phyloP scores from a whole-genome alignment of 1,140 invertebrate species.

The Drosophila lacteicornis region DNA sequence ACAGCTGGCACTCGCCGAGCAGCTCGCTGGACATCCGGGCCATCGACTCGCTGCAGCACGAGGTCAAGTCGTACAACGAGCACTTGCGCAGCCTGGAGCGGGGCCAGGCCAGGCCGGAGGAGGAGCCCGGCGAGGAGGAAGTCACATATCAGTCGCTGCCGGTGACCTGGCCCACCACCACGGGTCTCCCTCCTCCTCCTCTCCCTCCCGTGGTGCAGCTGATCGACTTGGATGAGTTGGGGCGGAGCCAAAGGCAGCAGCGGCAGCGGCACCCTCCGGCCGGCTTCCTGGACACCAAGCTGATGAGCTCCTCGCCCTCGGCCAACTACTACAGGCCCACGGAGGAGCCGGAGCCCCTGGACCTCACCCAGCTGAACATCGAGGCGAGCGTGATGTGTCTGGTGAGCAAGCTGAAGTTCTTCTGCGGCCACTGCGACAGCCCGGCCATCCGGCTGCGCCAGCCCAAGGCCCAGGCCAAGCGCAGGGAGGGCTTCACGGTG shows the following conservation, averaged over 20 bases:
- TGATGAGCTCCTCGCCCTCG: conserved; percentile 91
- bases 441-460: conserved; percentile 88
- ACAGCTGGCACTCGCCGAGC: conserved; percentile 77
- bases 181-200: background rate
- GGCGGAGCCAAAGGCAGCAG: background rate
- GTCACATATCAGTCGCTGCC: conserved; percentile 80
- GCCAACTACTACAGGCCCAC: conserved; percentile 93
- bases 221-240: conserved; percentile 68
- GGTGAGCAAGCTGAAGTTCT: conserved; percentile 91
- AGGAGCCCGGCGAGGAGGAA: conserved; percentile 8
- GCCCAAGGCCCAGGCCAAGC: conserved; percentile 84
- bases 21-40: conserved; percentile 81
- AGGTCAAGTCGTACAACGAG: conserved; percentile 80
- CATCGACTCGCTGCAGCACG: conserved; percentile 76
- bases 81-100: conserved; percentile 68
- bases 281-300: conserved; percentile 89
- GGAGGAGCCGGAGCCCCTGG: conserved; percentile 94
- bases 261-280: conserved; percentile 48
- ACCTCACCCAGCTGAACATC: conserved; percentile 94
- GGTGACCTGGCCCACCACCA: conserved; percentile 27
- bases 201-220: conserved; percentile 28
- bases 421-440: conserved; percentile 90
- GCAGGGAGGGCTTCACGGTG: conserved; percentile 60
- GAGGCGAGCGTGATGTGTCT: conserved; percentile 95
- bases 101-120: background rate